Conservation (phyloP, 2,797 vertebrate species). For the Mormyrops attenuatus region DNA sequence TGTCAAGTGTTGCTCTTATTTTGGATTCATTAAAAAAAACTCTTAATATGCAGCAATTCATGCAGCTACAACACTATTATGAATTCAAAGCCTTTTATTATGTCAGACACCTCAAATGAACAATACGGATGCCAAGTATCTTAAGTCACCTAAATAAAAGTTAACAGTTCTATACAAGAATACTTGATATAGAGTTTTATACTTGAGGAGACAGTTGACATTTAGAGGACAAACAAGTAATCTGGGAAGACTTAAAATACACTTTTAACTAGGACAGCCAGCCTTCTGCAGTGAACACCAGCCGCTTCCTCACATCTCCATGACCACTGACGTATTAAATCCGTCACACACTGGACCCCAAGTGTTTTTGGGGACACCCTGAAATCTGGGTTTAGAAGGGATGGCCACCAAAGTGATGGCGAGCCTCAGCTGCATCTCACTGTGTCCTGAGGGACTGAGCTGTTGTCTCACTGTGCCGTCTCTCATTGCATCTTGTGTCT, state of each 20-base stretch:
- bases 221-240: constrained; percentile 50
- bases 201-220: constrained; percentile 43
- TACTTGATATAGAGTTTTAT: constrained; percentile 33
- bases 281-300: constrained; percentile 23
- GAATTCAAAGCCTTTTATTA: neutral
- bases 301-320: neutral
- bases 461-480: no score
- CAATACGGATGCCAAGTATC: neutral
- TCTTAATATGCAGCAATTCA: neutral
- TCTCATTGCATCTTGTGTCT: neutral
- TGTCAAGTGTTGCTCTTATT: neutral
- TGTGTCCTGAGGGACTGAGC: neutral
- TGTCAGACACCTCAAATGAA: neutral
- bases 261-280: constrained; percentile 55
- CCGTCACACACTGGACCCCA: constrained; percentile 2
- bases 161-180: constrained; percentile 21
- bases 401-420: neutral
- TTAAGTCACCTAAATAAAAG: neutral
- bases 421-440: neutral
- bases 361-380: constrained; percentile 4
- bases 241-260: constrained; percentile 64
- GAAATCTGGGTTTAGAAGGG: neutral
- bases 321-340: neutral
- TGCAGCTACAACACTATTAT: neutral
- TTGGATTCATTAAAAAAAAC: neutral